Base-by-base conservation (phyloP, 1,140 invertebrate species). In the Pseudomyrmex gracilis region DNA sequence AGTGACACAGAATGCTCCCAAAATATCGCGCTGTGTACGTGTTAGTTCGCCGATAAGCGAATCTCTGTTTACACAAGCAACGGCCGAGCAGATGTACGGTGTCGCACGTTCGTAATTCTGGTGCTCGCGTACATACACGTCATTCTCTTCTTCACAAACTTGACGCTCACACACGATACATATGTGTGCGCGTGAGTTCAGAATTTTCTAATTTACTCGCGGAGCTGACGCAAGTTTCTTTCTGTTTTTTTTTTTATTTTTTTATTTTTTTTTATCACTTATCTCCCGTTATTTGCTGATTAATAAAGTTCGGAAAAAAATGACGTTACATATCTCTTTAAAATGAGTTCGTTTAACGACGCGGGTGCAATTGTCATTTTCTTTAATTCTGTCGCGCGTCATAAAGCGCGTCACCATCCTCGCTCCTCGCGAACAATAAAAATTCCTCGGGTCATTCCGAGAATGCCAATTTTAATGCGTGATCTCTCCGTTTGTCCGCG, bases 41-140 rank as follows among this genome's bases (percentile, higher is more conserved):
- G 82, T 73, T 70, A 82, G 85, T 15, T 47, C 51, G 76, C 15
- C 84, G 88, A 89, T 89, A 89, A 89, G 85, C 76, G 87, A 89
- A 89, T 89, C 88, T 84, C 85, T 89, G 85, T 89, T 89, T 89
- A 84, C 82, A 88, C 85, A 89, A 89, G 87, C 88, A 89, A 89
- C 85, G 86, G 73, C 76, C 73, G 84, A 86, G 82, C 88, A 89
- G 88, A 89, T 89, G 87, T 89, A 89, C 84, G 63, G 64, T 89
- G 84, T 86, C 86, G 80, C 86, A 71, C 82, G 87, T 89, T 34
- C 34, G 88, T 89, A 89, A 89, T 73, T 82, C 73, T 73, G 34
- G 22, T 9, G n/a, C 1, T 2, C 49, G 15, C 10, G 47, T 84
- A 83, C 84, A 55, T 80, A 63, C 85, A 87, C 64, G 77, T 80